Percentiles rank a stretch among this genome's conserved stretches.
Conservation (phyloP, 2,797 vertebrate genomes). For the Oreortyx pictus region DNA sequence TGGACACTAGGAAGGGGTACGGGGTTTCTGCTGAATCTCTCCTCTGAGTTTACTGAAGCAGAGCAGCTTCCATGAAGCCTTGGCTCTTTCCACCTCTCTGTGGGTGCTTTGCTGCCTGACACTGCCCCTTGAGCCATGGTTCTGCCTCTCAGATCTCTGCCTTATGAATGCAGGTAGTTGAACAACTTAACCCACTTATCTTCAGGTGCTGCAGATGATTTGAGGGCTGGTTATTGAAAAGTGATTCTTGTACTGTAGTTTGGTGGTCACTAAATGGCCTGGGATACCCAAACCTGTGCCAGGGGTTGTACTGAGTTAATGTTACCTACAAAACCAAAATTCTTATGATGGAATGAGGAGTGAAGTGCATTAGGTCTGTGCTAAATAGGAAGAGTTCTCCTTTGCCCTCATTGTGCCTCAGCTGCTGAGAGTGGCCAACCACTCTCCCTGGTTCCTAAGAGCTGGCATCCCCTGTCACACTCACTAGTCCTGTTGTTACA, state of each 20-base stretch:
- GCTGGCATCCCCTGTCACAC: accelerated
- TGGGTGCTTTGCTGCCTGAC: not conserved
- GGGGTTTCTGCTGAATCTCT: not conserved
- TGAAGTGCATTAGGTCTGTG: not conserved
- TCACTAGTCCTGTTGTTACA: not conserved
- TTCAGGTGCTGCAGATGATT: too few relatives aligned
- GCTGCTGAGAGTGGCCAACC: not conserved
- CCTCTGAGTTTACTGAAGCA: not conserved
- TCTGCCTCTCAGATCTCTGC: not conserved
- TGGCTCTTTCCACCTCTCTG: not conserved
- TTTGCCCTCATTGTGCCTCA: not conserved
- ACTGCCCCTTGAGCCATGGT: not conserved
- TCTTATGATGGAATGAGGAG: not conserved
- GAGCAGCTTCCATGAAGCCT: not conserved
- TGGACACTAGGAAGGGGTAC: not conserved
- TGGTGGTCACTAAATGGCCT: not conserved
- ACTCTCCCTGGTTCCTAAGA: not conserved
- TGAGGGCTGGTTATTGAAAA: not conserved
- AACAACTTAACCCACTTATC: too few relatives aligned
- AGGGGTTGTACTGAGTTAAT: accelerated
- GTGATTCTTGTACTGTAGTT: not conserved
- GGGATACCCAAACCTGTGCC: not conserved
- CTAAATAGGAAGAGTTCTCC: not conserved
- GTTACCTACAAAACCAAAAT: not conserved
- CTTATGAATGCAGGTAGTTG: not conserved